phyloP scores from a whole-genome alignment of 2,888 invertebrate species.

The Acholoe squamosa region DNA sequence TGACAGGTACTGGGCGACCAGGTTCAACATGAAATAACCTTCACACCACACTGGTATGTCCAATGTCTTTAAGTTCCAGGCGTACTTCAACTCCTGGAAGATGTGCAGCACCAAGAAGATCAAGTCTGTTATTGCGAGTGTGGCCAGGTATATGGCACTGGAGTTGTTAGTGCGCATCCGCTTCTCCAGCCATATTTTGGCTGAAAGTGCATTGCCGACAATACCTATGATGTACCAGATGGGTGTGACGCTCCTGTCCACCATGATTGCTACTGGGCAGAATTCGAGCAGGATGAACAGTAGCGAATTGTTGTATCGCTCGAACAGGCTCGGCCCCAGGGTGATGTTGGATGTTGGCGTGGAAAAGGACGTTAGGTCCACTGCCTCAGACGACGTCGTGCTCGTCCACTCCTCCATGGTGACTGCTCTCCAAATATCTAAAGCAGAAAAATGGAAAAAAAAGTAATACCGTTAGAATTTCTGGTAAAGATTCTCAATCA shows the following conservation, averaged over 20 bases:
- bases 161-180: conserved; percentile 80
- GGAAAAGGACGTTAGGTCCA: background rate
- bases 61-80: conserved; percentile 79
- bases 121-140: conserved; percentile 79
- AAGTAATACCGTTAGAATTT: no score
- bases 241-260: conserved; percentile 80
- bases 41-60: conserved; percentile 78
- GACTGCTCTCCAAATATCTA: background rate
- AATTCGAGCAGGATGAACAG: conserved; percentile 64
- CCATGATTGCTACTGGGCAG: conserved; percentile 75
- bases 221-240: conserved; percentile 81
- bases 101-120: conserved; percentile 78
- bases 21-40: conserved; percentile 77
- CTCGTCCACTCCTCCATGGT: background rate
- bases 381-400: background rate
- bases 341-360: background rate
- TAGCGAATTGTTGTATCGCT: conserved; percentile 47
- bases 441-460: no score
- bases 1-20: conserved; percentile 80
- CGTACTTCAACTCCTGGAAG: conserved; percentile 78
- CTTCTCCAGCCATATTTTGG: conserved; percentile 80
- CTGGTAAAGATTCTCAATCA: no score
- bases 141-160: conserved; percentile 82
- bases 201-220: conserved; percentile 80
- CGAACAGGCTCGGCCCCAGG: background rate